Conservation (phyloP, 2,888 invertebrate genomes). For the Machimus atricapillus region DNA sequence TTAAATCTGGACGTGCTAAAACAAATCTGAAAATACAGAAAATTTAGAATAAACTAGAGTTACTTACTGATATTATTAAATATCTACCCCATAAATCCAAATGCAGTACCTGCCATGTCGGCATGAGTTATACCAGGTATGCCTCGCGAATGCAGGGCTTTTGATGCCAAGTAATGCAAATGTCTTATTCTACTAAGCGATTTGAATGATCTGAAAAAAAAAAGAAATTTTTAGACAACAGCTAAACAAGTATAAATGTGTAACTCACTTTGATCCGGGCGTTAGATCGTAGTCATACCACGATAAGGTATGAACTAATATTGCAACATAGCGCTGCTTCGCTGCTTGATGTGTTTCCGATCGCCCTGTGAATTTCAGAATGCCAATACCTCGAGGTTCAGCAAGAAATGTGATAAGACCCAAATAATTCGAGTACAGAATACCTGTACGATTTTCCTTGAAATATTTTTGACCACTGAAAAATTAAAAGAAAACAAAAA, state of each 20-base stretch:
- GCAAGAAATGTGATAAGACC: slow-evolving; percentile 68
- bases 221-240: neutral
- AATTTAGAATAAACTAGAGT: too few relatives aligned
- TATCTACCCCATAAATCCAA: slow-evolving; percentile 75
- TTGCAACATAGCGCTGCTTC: neutral
- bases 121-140: slow-evolving; percentile 72
- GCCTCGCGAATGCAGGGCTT: slow-evolving; percentile 61
- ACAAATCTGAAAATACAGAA: slow-evolving; percentile 58
- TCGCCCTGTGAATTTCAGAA: slow-evolving; percentile 71
- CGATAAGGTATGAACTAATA: neutral
- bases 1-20: slow-evolving; percentile 67
- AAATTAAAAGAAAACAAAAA: slow-evolving; percentile 37
- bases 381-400: slow-evolving; percentile 71
- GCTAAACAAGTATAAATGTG: neutral
- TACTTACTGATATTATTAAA: neutral
- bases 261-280: neutral
- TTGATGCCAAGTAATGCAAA: slow-evolving; percentile 69
- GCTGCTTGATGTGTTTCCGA: neutral
- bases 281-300: neutral
- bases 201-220: neutral
- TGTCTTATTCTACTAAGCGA: slow-evolving; percentile 60
- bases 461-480: slow-evolving; percentile 74
- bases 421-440: slow-evolving; percentile 62
- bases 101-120: slow-evolving; percentile 80
- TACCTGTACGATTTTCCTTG: slow-evolving; percentile 69